A percentile compares a stretch with the other conserved stretches of the same genome.
Evolutionary conservation across 2,113 vertebrate genomes (phyloP).

Genomic region (Solea senegalensis): DNA sequence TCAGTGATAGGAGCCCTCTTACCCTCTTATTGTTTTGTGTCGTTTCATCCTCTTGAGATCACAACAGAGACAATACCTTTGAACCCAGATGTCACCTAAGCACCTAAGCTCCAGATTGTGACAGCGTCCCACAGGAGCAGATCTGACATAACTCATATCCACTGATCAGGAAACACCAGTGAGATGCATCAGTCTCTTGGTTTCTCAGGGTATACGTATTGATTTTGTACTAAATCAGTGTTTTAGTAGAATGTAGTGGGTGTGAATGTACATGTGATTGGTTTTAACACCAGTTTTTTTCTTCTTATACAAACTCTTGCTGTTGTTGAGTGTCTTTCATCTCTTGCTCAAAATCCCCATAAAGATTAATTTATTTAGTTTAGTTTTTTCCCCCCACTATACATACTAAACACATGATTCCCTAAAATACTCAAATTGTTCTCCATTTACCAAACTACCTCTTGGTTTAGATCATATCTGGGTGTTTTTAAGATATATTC

Average conservation of each 20-base stretch:
- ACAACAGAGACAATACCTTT: constrained; percentile 30
- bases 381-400: no score
- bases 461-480: no score
- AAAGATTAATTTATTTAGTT: no score
- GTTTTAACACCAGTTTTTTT: background rate
- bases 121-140: constrained; percentile 18
- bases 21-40: constrained; percentile 13
- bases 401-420: no score
- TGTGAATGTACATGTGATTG: background rate
- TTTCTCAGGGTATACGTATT: background rate
- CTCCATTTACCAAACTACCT: no score
- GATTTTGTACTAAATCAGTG: background rate
- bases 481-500: no score
- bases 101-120: constrained; percentile 24
- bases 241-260: constrained; percentile 2
- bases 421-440: no score
- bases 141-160: constrained; percentile 6
- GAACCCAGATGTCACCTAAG: constrained; percentile 37
- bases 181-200: background rate
- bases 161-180: background rate
- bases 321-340: no score
- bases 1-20: constrained; percentile 11
- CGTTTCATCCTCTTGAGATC: constrained; percentile 25
- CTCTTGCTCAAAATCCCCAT: no score
- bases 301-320: no score